Percentiles rank a stretch among this genome's conserved stretches.
phyloP scores from a whole-genome alignment of 2,888 invertebrate genomes.

The Ophion obscuratus region DNA sequence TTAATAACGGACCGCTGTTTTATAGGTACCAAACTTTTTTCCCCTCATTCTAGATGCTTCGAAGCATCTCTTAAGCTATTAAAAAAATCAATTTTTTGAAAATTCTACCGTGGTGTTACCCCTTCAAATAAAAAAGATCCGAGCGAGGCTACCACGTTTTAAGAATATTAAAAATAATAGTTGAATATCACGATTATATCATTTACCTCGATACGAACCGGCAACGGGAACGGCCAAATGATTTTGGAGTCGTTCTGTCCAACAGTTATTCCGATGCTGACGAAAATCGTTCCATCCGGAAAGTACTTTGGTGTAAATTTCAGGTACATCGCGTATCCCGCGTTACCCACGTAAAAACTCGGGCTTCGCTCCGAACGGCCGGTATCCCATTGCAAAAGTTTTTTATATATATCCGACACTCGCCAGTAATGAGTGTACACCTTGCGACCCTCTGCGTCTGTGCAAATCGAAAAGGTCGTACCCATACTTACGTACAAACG shows the following conservation, averaged over 20 bases:
- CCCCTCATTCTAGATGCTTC: too few species aligned
- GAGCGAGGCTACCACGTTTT: too few species aligned
- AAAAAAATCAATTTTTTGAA: too few species aligned
- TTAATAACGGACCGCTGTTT: too few species aligned
- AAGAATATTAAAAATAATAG: too few species aligned
- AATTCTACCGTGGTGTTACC: too few species aligned
- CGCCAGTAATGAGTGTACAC: constrained; percentile 83
- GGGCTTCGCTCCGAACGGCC: constrained; percentile 80
- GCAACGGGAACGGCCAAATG: constrained; percentile 82
- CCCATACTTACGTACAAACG: neutral
- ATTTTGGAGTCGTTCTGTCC: constrained; percentile 80
- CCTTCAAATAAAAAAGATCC: too few species aligned
- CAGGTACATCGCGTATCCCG: constrained; percentile 83
- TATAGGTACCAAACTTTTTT: too few species aligned
- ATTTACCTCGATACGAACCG: constrained; percentile 79
- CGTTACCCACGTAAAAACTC: constrained; percentile 81
- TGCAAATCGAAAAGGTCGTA: neutral
- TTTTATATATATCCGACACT: constrained; percentile 79
- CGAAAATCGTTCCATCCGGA: constrained; percentile 77
- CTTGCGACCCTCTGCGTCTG: constrained; percentile 60
- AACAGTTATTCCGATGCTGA: constrained; percentile 82
- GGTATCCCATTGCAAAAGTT: constrained; percentile 81
- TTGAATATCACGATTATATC: neutral
- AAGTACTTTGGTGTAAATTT: constrained; percentile 81
- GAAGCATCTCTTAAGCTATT: too few species aligned